Percentiles rank a stretch among this genome's conserved stretches.
Conservation (phyloP, 1,140 invertebrate species). For the Drosophila murphyi region DNA sequence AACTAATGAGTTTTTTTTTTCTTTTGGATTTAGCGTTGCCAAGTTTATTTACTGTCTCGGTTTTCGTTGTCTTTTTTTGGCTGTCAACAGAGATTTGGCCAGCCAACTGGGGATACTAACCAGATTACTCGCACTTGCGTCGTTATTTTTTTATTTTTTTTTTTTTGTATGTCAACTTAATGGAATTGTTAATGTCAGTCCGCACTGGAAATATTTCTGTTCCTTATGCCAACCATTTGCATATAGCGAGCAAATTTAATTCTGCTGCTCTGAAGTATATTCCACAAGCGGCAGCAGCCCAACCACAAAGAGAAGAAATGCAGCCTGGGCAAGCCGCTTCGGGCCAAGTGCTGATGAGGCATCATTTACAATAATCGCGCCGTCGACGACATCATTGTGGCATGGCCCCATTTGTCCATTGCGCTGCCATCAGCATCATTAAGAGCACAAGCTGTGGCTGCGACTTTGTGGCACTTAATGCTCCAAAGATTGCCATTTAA, state of each 20-base stretch:
- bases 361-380: conserved; percentile 75
- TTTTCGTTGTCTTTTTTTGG: not conserved
- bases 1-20: conserved; percentile 40
- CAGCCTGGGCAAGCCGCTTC: conserved; percentile 26
- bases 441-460: conserved; percentile 58
- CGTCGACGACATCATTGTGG: conserved; percentile 21
- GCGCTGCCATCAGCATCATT: conserved; percentile 39
- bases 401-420: not conserved
- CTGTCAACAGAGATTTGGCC: conserved; percentile 63
- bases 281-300: not conserved
- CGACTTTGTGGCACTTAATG: conserved; percentile 18
- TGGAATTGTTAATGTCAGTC: conserved; percentile 76
- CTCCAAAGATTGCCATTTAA: not conserved
- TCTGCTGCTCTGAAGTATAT: conserved; percentile 28
- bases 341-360: conserved; percentile 36
- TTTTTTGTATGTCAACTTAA: conserved; percentile 54
- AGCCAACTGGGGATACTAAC: conserved; percentile 39
- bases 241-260: conserved; percentile 43
- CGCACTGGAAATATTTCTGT: conserved; percentile 42
- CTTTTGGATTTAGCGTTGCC: conserved; percentile 14
- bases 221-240: conserved; percentile 28
- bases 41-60: conserved; percentile 22
- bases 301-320: conserved; percentile 28
- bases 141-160: conserved; percentile 8
- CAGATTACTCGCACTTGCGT: conserved; percentile 42